Evolutionary conservation across 2,888 invertebrate species (phyloP), one percentile per base, ranked within the genome.

Genomic region (Pteria penguin): DNA sequence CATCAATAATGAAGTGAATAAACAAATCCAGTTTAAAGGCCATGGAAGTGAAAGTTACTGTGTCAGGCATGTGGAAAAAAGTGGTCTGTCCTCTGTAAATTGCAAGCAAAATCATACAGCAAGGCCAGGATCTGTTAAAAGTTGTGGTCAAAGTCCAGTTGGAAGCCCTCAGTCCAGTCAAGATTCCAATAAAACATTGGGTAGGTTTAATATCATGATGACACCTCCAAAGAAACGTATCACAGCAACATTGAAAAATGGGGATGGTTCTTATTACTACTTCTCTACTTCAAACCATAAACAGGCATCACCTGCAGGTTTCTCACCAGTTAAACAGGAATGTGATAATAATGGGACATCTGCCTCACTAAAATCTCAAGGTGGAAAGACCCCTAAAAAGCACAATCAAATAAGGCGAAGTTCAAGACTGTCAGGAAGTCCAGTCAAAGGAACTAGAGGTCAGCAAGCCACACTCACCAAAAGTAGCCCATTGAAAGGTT

Each of bases 201-300:
- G n/a, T n/a, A 8, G 45, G 45, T 45, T 14, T 18, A 45, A 45
- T 45, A 8, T 45, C 45, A 45, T 45, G 24, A 65, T 60, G 24
- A 68, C 76, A 18, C 76, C 76, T 27, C 76, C 76, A 18, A 77
- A 77, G 54, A 77, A 77, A 52, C 67, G 76, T 22, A 62, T 77
- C 22, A 77, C 76, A 14, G 76, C 76, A 18, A 67, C 76, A 3
- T 55, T 77, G 52, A 77, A 77, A 70, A 68, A 68, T 77, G 76
- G 76, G 1, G 69, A 58, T 52, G 72, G 72, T n/a, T 66, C 63
- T 8, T 77, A 77, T 32, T 77, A 68, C 60, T 36, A 58, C 3
- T 73, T 69, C 4, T 58, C 72, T 27, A n/a, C 55, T 26, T 67
- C 68, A 29, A 32, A 29, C 31, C 32, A 8, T 45, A 45, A 45